Evolutionary conservation across 1,140 invertebrate genomes (phyloP).

Genomic region (Nymphalis io): DNA sequence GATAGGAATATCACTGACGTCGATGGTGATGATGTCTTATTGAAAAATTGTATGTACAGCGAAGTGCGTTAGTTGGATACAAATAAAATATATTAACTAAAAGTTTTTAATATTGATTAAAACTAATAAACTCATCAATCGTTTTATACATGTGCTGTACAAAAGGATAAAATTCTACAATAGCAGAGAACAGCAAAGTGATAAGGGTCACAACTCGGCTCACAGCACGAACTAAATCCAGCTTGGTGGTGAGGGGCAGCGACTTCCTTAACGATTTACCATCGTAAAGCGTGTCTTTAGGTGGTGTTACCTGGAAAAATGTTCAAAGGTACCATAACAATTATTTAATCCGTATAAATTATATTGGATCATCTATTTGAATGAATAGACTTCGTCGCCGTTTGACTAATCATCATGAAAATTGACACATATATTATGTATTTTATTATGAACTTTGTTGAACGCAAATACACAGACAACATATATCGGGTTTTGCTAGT

Average conservation of each 20-base stretch:
- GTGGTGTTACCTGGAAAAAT: slow-evolving; percentile 57
- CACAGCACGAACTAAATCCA: slow-evolving; percentile 56
- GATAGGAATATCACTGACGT: too few relatives aligned
- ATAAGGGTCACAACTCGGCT: slow-evolving; percentile 50
- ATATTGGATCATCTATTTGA: too few relatives aligned
- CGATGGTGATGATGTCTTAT: too few relatives aligned
- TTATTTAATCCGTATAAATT: too few relatives aligned
- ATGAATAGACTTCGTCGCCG: too few relatives aligned
- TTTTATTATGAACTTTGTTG: too few relatives aligned
- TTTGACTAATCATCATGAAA: too few relatives aligned
- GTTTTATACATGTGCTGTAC: slow-evolving; percentile 45
- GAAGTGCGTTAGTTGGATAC: background rate
- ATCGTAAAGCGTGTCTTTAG: slow-evolving; percentile 42
- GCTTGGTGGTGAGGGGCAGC: slow-evolving; percentile 39
- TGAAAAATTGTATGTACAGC: too few relatives aligned
- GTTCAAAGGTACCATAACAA: too few relatives aligned
- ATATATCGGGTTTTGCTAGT: too few relatives aligned
- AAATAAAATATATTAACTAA: background rate
- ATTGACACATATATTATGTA: too few relatives aligned
- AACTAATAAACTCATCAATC: slow-evolving; percentile 46
- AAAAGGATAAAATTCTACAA: slow-evolving; percentile 59
- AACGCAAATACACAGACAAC: too few relatives aligned
- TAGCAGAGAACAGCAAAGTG: slow-evolving; percentile 46
- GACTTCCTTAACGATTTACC: slow-evolving; percentile 56
- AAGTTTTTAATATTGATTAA: slow-evolving; percentile 43